Evolutionary conservation across 2,888 invertebrate genomes (phyloP).

Genomic region (Andrena trimmerana): DNA sequence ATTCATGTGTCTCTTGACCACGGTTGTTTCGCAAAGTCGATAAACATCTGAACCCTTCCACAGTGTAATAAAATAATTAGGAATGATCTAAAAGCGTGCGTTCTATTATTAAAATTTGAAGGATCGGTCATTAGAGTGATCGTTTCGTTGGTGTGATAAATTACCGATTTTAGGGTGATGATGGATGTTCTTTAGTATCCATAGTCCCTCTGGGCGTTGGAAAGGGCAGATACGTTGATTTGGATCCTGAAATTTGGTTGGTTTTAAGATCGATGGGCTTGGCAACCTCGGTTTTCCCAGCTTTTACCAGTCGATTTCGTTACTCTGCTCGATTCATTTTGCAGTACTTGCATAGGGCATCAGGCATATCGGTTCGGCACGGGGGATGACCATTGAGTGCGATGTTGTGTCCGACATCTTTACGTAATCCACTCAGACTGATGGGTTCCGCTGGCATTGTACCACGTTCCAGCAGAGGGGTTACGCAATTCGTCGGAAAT

Average conservation of each 20-base stretch:
- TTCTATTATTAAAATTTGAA: too few species aligned
- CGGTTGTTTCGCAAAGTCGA: too few species aligned
- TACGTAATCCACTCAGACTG: constrained; percentile 64
- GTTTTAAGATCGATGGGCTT: not conserved
- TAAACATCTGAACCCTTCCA: too few species aligned
- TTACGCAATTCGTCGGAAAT: constrained; percentile 6
- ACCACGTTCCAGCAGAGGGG: not conserved
- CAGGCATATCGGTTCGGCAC: constrained; percentile 33
- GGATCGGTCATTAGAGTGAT: too few species aligned
- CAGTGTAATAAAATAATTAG: too few species aligned
- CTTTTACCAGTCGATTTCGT: constrained; percentile 21
- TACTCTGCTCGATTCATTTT: constrained; percentile 45
- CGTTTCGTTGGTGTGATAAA: too few species aligned
- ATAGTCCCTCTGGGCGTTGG: not conserved
- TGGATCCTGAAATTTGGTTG: not conserved
- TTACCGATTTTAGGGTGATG: too few species aligned
- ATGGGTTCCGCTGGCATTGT: constrained; percentile 49
- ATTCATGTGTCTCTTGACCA: too few species aligned
- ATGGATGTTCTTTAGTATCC: too few species aligned
- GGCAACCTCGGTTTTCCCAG: not conserved
- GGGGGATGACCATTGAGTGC: constrained; percentile 62
- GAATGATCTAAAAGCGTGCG: too few species aligned
- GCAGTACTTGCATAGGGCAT: constrained; percentile 30
- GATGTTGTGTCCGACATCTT: constrained; percentile 63
- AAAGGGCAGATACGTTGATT: not conserved